These are phyloP conservation scores for Plusia festucae DNA, from an alignment of 2,888 invertebrate genomes.

Conservation along the genomic window DNA sequence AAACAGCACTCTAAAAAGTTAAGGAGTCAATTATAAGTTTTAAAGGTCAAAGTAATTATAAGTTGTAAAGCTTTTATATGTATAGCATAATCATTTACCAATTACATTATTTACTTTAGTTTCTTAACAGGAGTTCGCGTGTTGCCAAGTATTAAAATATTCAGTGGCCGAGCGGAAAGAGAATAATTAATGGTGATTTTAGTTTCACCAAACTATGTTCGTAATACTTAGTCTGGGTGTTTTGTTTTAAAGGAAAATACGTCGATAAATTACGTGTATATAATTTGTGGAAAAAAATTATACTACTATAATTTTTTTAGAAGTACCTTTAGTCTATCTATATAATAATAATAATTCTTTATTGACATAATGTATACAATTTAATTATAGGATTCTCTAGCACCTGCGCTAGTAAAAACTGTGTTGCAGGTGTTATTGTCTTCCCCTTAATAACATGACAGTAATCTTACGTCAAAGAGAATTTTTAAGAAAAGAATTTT, in stretches of 20 bases:
- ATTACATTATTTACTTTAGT: constrained; percentile 2
- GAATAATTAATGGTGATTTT: constrained; percentile 14
- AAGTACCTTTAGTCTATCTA: too few species aligned
- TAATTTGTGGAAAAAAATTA: too few species aligned
- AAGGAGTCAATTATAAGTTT: not conserved
- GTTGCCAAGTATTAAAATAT: constrained; percentile 19
- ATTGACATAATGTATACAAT: too few species aligned
- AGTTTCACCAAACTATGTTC: constrained; percentile 1
- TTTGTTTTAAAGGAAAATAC: not conserved
- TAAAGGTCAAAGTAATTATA: not conserved
- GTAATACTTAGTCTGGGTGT: not conserved
- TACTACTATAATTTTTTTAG: too few species aligned
- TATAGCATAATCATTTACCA: constrained; percentile 3
- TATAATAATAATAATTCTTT: too few species aligned
- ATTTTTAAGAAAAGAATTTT: too few species aligned
- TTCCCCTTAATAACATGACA: too few species aligned
- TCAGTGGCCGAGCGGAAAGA: constrained; percentile 12
- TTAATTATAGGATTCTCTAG: too few species aligned
- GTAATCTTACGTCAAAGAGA: too few species aligned
- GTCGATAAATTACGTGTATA: too few species aligned
- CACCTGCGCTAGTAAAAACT: too few species aligned
- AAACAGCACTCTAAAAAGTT: not conserved
- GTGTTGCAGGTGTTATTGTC: too few species aligned
- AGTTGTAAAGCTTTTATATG: not conserved
- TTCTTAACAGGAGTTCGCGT: constrained; percentile 3